A percentile compares a stretch with the other conserved stretches of the same genome.
These are phyloP conservation scores for Erynnis tages DNA, from an alignment of 2,888 invertebrate genomes.

Conservation along the genomic window DNA sequence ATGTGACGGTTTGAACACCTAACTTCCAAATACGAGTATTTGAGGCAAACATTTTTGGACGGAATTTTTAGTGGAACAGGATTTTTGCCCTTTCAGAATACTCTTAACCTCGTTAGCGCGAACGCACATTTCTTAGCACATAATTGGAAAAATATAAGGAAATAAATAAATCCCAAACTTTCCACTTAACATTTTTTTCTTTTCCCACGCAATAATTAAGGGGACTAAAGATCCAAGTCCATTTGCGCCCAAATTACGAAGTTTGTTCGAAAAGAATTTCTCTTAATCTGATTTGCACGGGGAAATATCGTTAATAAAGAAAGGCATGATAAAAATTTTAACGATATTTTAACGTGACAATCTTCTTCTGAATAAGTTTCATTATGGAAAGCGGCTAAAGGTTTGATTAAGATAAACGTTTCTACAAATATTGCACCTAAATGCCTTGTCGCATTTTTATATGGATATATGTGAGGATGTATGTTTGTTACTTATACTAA, in stretches of 20 bases:
- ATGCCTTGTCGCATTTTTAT: no score
- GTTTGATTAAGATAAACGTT: conserved; percentile 1
- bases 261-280: conserved; percentile 26
- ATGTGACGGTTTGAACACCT: no score
- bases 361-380: conserved; percentile 19
- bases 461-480: no score
- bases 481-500: no score
- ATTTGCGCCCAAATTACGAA: conserved; percentile 27
- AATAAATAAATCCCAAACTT: conserved; percentile 26
- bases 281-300: conserved; percentile 27
- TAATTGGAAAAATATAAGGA: conserved; percentile 7
- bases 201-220: conserved; percentile 24
- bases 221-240: conserved; percentile 24
- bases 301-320: conserved; percentile 24
- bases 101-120: background rate
- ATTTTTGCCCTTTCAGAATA: no score
- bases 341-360: conserved; percentile 28
- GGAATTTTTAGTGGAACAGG: no score
- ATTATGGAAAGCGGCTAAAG: conserved; percentile 1
- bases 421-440: no score
- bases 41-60: no score
- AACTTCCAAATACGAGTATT: no score
- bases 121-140: background rate
- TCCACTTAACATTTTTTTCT: conserved; percentile 25
- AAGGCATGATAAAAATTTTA: conserved; percentile 28